Evolutionary conservation across 2,888 invertebrate species (phyloP), one percentile per base, ranked within the genome.

Genomic region (Ormyrus pomaceus): DNA sequence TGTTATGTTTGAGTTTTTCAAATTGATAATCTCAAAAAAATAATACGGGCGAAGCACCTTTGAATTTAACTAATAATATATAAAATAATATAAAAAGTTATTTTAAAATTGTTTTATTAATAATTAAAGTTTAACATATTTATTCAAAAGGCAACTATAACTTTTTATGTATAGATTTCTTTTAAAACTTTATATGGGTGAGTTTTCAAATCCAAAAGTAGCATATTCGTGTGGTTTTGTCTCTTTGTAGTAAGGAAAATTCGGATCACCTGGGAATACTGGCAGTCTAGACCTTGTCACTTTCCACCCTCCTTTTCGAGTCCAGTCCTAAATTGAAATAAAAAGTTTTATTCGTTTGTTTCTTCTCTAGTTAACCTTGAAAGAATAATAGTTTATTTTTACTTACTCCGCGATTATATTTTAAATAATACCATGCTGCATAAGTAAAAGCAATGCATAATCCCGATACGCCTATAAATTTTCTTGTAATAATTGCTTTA

Each of bases 341-440:
- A 61, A 51, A 50, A 50, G 62, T 50, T 62, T 6, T 72, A 74
- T 69, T 51, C 9, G 72, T 59, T 19, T 19, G 2, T 19, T 19
- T 19, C 19, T 1, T 19, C 19, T 19, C 19, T 19, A 19, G 34
- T 13, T 64, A 55, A 8, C n/a, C 11, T 6, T 53, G 66, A 66
- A 56, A 69, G 72, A 59, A 55, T 77, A 69, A 55, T 50, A 66
- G 10, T 53, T 8, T 53, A 8, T 19, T 19, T 19, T 19, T 76
- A 93, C 94, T 93, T 91, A 96, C 95, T 91, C 95, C 95, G 84
- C 91, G 91, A 89, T 95, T 95, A 89, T 97, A 97, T 95, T 97
- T 97, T 83, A 96, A 94, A 87, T 97, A 96, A 88, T 97, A 97
- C 78, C 93, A 93, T 0, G 87, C 85, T 46, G 89, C 89, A 83